Conservation (phyloP, 2,888 invertebrate genomes). For the Ectropis crepuscularia region DNA sequence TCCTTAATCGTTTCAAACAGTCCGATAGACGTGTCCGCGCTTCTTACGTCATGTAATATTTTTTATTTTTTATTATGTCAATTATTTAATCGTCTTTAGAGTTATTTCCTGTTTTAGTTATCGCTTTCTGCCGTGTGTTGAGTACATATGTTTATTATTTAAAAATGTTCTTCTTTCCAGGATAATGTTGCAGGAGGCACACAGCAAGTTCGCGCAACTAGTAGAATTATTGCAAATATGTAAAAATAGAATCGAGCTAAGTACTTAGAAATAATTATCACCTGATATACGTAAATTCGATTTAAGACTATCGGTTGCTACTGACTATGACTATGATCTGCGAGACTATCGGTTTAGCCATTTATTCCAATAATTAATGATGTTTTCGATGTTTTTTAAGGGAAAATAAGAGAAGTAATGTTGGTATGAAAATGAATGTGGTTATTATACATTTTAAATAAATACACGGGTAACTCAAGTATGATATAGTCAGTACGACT, state of each 20-base stretch:
- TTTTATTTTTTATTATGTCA: too few relatives aligned
- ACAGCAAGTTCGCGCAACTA: constrained; percentile 67
- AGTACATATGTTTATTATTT: not conserved
- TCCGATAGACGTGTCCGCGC: too few relatives aligned
- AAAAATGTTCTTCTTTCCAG: constrained; percentile 53
- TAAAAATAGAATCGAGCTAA: constrained; percentile 49
- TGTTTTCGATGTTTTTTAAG: too few relatives aligned
- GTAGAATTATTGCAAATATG: constrained; percentile 65
- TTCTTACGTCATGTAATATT: too few relatives aligned
- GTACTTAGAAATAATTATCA: constrained; percentile 22
- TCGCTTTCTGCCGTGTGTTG: not conserved
- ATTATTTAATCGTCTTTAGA: too few relatives aligned
- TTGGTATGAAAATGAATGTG: too few relatives aligned
- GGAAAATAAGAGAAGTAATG: too few relatives aligned
- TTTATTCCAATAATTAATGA: not conserved
- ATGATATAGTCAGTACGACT: too few relatives aligned
- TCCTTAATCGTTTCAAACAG: too few relatives aligned
- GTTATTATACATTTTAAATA: too few relatives aligned
- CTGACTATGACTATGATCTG: not conserved
- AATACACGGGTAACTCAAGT: too few relatives aligned
- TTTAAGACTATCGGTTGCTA: constrained; percentile 1
- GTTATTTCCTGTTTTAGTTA: not conserved
- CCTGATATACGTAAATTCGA: not conserved
- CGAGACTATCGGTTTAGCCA: too few relatives aligned
- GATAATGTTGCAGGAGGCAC: constrained; percentile 74